Base-by-base conservation (phyloP, 2,888 invertebrate genomes). In the Oeneis ivallda region DNA sequence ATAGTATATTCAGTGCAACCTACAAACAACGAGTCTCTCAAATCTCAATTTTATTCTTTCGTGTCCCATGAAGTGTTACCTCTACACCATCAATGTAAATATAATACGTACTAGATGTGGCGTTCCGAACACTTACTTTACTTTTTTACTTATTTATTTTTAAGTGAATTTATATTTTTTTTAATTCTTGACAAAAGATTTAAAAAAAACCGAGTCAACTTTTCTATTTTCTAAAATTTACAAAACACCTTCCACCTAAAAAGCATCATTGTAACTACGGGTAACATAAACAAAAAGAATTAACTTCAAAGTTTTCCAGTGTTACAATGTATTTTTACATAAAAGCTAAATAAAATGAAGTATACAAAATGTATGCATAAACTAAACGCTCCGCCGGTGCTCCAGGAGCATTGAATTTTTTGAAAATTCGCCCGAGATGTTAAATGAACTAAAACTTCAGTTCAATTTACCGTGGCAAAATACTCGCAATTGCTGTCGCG, bases 381-480 rank as follows among this genome's bases (percentile, higher is more conserved):
- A 64, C 61, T 47, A 61, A 58, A 67, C 34, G 57, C 47, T 39
- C 39, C 26, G 52, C 26, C 52, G 37, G 58, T 43, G 34, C 62
- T 58, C 19, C 19, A 32, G 15, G 19, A 54, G 49, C 49, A 41
- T 53, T 66, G 56, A 62, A 49, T 64, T 62, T 69, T 68, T 70
- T 57, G 50, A 66, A 61, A 66, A 66, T 58, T 65, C 53, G 52
- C 64, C 60, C 59, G 53, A 57, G 62, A 66, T 64, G 66, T 66
- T 67, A 65, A 66, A 66, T 69, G 68, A 68, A 69, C 65, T 72
- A 73, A 71, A 73, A 70, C 67, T 67, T 66, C 60, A 65, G 68
- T 70, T 69, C 67, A 71, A 66, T 71, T 71, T 69, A 49, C 64
- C 63, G 65, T 70, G 68, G 66, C 65, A 66, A 68, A 66, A 66